A percentile compares a stretch with the other conserved stretches of the same genome.
These are phyloP conservation scores for Gallinago solitaria DNA, from an alignment of 2,797 vertebrate species.

Conservation along the genomic window DNA sequence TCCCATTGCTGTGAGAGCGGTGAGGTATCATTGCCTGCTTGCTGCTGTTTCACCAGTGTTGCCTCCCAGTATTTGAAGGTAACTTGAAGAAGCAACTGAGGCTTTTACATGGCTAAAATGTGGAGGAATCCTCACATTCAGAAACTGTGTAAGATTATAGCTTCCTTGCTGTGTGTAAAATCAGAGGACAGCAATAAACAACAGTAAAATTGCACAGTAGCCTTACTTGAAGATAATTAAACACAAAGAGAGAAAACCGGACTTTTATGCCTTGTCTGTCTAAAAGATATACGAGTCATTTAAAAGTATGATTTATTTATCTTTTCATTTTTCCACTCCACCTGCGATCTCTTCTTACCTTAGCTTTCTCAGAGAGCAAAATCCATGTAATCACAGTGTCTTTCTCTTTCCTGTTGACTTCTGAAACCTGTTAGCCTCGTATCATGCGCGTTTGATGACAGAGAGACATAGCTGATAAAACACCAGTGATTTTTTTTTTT, in stretches of 20 bases:
- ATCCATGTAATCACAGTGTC: background rate
- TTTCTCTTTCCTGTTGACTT: background rate
- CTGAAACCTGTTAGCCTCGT: background rate
- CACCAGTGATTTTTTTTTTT: too few relatives aligned
- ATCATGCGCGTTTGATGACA: background rate
- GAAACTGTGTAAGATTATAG: background rate
- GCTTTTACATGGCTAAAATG: background rate
- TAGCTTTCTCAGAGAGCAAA: background rate
- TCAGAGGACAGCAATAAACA: background rate
- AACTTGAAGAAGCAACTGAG: background rate
- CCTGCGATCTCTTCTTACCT: background rate
- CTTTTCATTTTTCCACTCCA: background rate
- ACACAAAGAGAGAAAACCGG: background rate
- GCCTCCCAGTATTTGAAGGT: background rate
- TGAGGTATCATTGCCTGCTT: background rate
- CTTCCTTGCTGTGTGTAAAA: background rate
- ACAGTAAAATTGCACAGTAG: background rate
- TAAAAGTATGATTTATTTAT: background rate
- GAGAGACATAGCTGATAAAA: background rate
- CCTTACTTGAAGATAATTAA: background rate
- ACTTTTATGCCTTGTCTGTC: rapidly evolving
- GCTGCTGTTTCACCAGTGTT: background rate
- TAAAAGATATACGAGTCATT: background rate
- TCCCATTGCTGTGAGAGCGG: background rate
- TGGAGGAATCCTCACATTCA: background rate